A percentile compares a stretch with the other conserved stretches of the same genome.
These are phyloP conservation scores for Erynnis tages DNA, from an alignment of 2,888 invertebrate genomes.

Conservation along the genomic window DNA sequence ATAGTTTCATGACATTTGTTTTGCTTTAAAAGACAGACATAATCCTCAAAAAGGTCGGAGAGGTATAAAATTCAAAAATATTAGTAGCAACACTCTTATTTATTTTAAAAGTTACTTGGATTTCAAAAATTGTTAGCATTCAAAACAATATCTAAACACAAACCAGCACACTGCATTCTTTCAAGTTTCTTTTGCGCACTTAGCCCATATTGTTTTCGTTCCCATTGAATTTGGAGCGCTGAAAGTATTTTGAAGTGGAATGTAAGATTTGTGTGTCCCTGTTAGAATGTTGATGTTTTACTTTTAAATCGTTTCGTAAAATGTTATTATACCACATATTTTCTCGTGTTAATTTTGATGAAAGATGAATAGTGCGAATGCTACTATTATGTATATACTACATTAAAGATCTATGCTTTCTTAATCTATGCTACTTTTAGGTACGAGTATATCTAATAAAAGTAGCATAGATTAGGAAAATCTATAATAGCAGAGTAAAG, in stretches of 20 bases:
- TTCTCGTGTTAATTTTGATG: background rate
- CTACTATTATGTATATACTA: too few species aligned
- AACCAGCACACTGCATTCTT: constrained; percentile 14
- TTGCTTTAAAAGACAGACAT: background rate
- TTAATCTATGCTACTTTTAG: too few species aligned
- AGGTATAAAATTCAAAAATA: too few species aligned
- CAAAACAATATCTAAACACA: constrained; percentile 8
- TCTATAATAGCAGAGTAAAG: background rate
- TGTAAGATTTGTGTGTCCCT: constrained; percentile 20
- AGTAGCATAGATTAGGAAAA: too few species aligned
- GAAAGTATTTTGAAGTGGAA: constrained; percentile 23
- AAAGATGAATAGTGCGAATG: background rate
- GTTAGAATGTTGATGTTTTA: constrained; percentile 14
- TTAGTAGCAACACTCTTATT: background rate
- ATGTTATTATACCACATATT: too few species aligned
- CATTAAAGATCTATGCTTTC: too few species aligned
- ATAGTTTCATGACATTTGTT: too few species aligned
- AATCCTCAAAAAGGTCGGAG: too few species aligned
- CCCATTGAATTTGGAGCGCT: constrained; percentile 25
- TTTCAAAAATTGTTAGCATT: background rate
- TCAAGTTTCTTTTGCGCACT: constrained; percentile 22
- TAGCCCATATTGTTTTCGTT: constrained; percentile 25
- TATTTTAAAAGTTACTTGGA: background rate
- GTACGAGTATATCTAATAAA: too few species aligned
- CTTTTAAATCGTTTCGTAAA: constrained; percentile 3